Evolutionary conservation across 2,113 vertebrate species (phyloP), one percentile per base, ranked within the genome.

Genomic region (Vulpes lagopus): DNA sequence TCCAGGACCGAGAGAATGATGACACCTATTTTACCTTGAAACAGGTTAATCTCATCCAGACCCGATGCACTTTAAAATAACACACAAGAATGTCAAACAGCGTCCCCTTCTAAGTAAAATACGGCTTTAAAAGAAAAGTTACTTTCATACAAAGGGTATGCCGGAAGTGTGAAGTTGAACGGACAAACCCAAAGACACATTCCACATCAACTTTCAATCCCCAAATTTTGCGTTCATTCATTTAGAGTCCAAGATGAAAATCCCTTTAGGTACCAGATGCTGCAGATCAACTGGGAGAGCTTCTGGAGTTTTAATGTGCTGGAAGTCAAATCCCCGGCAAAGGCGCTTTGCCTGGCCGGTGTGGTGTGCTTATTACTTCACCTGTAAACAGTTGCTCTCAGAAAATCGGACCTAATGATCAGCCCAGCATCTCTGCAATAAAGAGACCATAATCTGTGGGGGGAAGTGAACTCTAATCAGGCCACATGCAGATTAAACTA

Each of bases 401-500:
- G 98, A 99, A 99, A 99, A 99, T 98, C 97, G 98, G 99, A 99
- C 98, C 99, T 98, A 99, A 98, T 98, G 98, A 98, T 99, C 98
- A 97, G 98, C 98, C 98, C 98, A 97, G 98, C 98, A 97, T 98
- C 98, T 98, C 98, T 98, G 99, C 99, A 99, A 99, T 99, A 99
- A 99, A 99, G 99, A 99, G 98, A 93, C 99, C 93, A 98, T 99
- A 99, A 99, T 99, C 99, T 99, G 99, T 98, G 98, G 99, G 99
- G 99, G 98, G 99, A 99, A 99, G 99, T 98, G 98, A 98, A 99
- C 98, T 99, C 99, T 99, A 99, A 99, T 99, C 99, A 99, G 99
- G 99, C 99, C 99, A 99, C 99, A 99, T 98, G 98, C 99, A 99
- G 99, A 99, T 99, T 99, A 99, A 99, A 99, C 98, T 99, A 99